Base-by-base conservation (phyloP, 2,888 invertebrate genomes). In the Sialis lutaria region DNA sequence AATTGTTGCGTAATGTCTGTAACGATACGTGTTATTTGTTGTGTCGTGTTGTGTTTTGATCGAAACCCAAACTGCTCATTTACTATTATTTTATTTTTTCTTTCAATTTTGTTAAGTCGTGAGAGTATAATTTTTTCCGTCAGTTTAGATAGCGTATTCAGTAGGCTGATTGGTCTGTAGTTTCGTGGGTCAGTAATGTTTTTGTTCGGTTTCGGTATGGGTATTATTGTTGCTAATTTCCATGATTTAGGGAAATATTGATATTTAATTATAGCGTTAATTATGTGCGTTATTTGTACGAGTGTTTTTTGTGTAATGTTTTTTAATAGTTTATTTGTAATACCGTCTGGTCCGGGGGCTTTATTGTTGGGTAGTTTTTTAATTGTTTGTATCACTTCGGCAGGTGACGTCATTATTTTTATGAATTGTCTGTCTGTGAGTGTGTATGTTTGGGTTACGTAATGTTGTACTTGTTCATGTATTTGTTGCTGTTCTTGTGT, bases 1-100 rank as follows among this genome's bases (percentile, higher is more conserved):
- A 22, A 22, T 22, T 22, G 22, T 22, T 22, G 22, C 22, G 22
- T 22, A 22, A 22, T 22, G 22, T 22, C 22, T 22, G 22, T 22
- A 22, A 22, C 22, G 22, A 22, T 22, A 22, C 22, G 22, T 22
- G 22, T 22, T 22, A 22, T 22, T 22, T 22, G 22, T 22, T 55
- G 53, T 1, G 52, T 52, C 3, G 60, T 58, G 39, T 50, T 55
- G 43, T 59, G 59, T 22, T 51, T 47, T 2, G 48, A 40, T 40
- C 57, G 51, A 44, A 62, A 62, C 0, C 60, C 60, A 48, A 58
- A 59, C 48, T 58, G 58, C 13, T 53, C 30, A 6, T 53, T 40
- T 5, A 47, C 48, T 12, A 48, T 40, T 1, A 48, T 51, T 10
- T 53, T 48, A 1, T 52, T 48, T 54, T 44, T 45, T 8, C 13